phyloP scores from a whole-genome alignment of 2,888 invertebrate genomes.

The Apamea anceps region DNA sequence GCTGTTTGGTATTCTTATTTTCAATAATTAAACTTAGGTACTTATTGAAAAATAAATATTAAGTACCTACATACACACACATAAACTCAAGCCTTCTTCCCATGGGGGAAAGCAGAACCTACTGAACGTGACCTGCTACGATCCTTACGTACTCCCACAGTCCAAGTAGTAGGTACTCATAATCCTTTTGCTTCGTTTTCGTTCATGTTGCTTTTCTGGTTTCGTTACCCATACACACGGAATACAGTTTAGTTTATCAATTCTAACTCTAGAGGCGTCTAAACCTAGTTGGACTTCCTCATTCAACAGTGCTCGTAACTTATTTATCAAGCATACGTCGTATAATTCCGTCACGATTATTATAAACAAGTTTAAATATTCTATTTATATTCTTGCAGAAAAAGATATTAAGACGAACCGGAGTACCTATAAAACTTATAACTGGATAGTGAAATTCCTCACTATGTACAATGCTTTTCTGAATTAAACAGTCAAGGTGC shows the following conservation, averaged over 20 bases:
- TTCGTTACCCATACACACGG: neutral
- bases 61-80: neutral
- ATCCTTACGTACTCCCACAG: neutral
- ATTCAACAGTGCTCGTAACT: conserved; percentile 14
- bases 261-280: neutral
- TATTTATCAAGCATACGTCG: conserved; percentile 20
- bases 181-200: neutral
- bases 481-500: neutral
- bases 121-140: neutral
- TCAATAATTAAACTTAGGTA: neutral
- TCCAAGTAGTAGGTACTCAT: neutral
- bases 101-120: neutral
- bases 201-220: neutral
- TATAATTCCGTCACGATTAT: conserved; percentile 45
- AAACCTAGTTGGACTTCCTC: conserved; percentile 32
- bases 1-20: neutral
- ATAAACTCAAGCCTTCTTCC: neutral
- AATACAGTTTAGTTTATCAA: neutral
- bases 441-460: neutral
- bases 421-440: neutral
- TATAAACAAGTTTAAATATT: conserved; percentile 34
- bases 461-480: neutral
- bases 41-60: neutral
- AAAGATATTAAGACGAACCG: neutral
- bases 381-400: conserved; percentile 7